A percentile compares a stretch with the other conserved stretches of the same genome.
Evolutionary conservation across 2,113 vertebrate genomes (phyloP).

Genomic region (Pitta sordida): DNA sequence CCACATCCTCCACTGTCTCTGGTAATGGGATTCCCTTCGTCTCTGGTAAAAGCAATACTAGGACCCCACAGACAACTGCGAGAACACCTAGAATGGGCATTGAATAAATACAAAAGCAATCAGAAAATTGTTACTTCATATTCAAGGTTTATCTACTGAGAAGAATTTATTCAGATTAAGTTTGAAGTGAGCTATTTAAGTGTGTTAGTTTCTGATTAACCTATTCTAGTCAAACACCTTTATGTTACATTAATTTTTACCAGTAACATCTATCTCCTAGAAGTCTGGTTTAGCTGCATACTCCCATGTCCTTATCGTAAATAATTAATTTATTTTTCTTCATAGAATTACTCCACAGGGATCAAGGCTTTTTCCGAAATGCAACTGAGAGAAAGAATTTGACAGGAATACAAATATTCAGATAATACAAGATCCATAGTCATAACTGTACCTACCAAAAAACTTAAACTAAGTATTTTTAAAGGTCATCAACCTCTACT

Average conservation of each 20-base stretch:
- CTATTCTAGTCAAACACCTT: background rate
- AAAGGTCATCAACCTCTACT: background rate
- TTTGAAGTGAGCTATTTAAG: background rate
- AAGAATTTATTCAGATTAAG: background rate
- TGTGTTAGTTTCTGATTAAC: background rate
- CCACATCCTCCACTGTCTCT: conserved; percentile 91
- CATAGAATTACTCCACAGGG: background rate
- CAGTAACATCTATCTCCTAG: background rate
- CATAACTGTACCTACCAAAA: background rate
- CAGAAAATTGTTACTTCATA: background rate
- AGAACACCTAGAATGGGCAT: conserved; percentile 72
- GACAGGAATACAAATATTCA: background rate
- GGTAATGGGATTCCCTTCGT: conserved; percentile 88
- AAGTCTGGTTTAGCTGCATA: background rate
- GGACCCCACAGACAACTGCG: conserved; percentile 80
- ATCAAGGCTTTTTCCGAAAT: background rate
- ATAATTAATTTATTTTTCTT: background rate
- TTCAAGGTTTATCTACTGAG: background rate
- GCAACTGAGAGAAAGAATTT: background rate
- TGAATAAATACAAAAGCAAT: background rate
- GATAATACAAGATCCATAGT: background rate
- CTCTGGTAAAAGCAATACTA: conserved; percentile 90
- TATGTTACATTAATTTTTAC: background rate
- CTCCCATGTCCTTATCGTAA: background rate
- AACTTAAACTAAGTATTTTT: background rate